Base-by-base conservation (phyloP, 2,888 invertebrate species). In the Iphiclides podalirius region DNA sequence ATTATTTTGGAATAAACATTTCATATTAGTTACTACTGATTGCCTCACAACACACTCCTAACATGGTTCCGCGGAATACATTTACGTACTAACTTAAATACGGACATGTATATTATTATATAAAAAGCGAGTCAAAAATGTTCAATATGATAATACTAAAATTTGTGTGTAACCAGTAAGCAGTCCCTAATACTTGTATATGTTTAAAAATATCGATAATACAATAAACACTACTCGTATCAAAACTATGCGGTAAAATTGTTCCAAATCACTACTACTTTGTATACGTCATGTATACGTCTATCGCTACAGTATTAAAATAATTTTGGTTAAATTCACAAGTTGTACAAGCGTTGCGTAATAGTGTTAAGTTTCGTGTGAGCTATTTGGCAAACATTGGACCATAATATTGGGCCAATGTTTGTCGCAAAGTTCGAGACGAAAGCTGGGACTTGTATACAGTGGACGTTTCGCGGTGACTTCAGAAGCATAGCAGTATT, bases 301-400 rank as follows among this genome's bases (percentile, higher is more conserved):
- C 49, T 47, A 34, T 38, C 36, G 52, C 60, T 65, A 63, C 63
- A 64, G 61, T 63, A 64, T 64, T 56, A 47, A 59, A 60, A 58
- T 56, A 59, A 17, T 52, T 35, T 41, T 54, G 42, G 52, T 53
- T 52, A 55, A 61, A 68, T 70, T 66, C 62, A 61, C 58, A 55
- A 60, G 56, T 73, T 70, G 71, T 71, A 73, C 70, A 63, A 68
- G 74, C 67, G 67, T 74, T 69, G 62, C 70, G 53, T 52, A 55
- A 26, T 28, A 31, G 31, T 28, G 31, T 26, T 26, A 9, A n/a
- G 11, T 11, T 4, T 31, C 11, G 11, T 3, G 31, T 31, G 11
- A 31, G 31, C 31, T 31, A 31, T 39, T 33, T 34, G 13, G 44
- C 55, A 60, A 60, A 39, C 48, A 51, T 63, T 60, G 57, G 55